Conservation (phyloP, 2,113 vertebrate genomes). For the Pelodiscus sinensis region DNA sequence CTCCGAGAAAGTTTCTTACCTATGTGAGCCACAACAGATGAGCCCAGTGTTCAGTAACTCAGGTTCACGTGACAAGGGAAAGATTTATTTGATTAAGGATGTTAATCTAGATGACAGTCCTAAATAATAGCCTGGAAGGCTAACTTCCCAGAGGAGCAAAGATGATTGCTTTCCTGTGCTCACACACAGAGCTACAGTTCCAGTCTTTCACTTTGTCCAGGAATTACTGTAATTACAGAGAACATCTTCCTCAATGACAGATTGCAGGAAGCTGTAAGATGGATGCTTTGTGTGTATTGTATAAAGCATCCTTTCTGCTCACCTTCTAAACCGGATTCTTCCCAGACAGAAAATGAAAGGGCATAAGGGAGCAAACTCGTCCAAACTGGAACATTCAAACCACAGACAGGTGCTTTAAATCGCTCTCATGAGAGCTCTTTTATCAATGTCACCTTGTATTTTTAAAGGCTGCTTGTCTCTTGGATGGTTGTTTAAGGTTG, state of each 20-base stretch:
- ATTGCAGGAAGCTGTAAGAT: slow-evolving; percentile 36
- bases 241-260: slow-evolving; percentile 27
- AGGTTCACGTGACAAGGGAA: not conserved
- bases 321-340: not conserved
- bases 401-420: not conserved
- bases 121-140: slow-evolving; percentile 47
- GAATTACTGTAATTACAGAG: slow-evolving; percentile 61
- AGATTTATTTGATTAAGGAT: slow-evolving; percentile 35
- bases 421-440: not conserved
- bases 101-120: slow-evolving; percentile 29
- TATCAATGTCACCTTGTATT: not conserved
- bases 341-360: not conserved
- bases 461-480: not conserved
- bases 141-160: slow-evolving; percentile 11
- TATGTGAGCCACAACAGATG: not conserved
- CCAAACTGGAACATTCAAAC: not conserved
- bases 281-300: not conserved
- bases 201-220: slow-evolving; percentile 15
- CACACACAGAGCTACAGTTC: slow-evolving; percentile 6
- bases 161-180: slow-evolving; percentile 18
- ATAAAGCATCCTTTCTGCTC: not conserved
- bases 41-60: not conserved
- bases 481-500: not conserved
- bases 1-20: not conserved
- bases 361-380: not conserved